Conservation (phyloP, 1,140 invertebrate species). For the Tetranychus cinnabarinus region DNA sequence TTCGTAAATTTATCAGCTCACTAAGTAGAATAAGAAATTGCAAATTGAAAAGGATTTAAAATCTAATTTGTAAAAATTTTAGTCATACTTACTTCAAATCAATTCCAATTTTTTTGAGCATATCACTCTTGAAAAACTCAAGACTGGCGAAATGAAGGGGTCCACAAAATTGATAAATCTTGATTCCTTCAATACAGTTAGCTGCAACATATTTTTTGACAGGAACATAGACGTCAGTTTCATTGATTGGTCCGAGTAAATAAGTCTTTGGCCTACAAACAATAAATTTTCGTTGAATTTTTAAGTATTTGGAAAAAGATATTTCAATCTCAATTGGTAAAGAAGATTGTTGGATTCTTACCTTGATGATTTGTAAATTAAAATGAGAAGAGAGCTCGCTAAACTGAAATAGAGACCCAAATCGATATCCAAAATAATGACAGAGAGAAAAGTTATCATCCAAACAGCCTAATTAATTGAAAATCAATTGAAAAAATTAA, state of each 20-base stretch:
- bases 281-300: slow-evolving; percentile 17
- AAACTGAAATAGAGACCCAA: slow-evolving; percentile 27
- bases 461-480: slow-evolving; percentile 20
- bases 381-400: slow-evolving; percentile 24
- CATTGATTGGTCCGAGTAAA: slow-evolving; percentile 36
- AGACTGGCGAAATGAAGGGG: slow-evolving; percentile 22
- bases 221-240: slow-evolving; percentile 52
- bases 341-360: background rate
- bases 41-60: too few species aligned
- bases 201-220: slow-evolving; percentile 35
- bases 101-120: slow-evolving; percentile 25
- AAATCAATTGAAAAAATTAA: background rate
- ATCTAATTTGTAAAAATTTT: background rate
- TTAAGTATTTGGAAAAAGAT: background rate
- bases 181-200: slow-evolving; percentile 22
- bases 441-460: slow-evolving; percentile 26
- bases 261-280: slow-evolving; percentile 17
- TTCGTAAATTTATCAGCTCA: background rate
- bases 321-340: background rate
- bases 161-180: slow-evolving; percentile 23
- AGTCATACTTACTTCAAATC: slow-evolving; percentile 12
- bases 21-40: background rate
- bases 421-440: slow-evolving; percentile 28
- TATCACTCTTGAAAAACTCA: slow-evolving; percentile 19
- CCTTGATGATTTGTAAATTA: slow-evolving; percentile 8